Conservation (phyloP, 1,140 invertebrate genomes). For the Phortica variegata region DNA sequence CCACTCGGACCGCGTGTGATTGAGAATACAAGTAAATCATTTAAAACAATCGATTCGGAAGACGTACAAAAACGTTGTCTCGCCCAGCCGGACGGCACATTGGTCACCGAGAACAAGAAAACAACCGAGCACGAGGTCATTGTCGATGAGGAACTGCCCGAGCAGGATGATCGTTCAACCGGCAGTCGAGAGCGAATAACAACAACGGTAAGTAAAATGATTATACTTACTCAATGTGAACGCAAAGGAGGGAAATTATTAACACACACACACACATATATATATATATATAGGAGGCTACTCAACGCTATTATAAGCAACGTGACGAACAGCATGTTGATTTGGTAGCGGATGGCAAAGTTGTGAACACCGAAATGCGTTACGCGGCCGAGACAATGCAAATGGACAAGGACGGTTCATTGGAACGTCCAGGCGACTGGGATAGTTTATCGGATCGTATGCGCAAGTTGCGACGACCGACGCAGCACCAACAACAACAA, state of each 20-base stretch:
- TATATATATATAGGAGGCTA: constrained; percentile 40
- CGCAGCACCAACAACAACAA: constrained; percentile 56
- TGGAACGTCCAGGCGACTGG: constrained; percentile 69
- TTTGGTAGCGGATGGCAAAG: constrained; percentile 72
- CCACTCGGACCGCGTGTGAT: constrained; percentile 69
- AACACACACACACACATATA: not conserved
- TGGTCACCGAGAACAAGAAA: constrained; percentile 78
- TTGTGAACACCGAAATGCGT: constrained; percentile 73
- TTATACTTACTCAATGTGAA: not conserved
- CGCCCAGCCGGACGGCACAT: constrained; percentile 73
- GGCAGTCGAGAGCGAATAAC: constrained; percentile 17
- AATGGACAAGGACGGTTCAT: constrained; percentile 65
- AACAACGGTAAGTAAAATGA: not conserved
- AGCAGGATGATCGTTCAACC: constrained; percentile 58
- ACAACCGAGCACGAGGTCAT: constrained; percentile 83
- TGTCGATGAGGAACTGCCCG: constrained; percentile 72
- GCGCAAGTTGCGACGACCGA: constrained; percentile 65
- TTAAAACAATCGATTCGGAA: constrained; percentile 81
- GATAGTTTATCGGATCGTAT: constrained; percentile 74
- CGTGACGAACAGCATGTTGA: constrained; percentile 74
- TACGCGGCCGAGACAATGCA: constrained; percentile 77
- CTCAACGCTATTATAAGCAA: constrained; percentile 58
- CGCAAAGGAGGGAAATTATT: no score
- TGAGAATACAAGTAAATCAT: constrained; percentile 73
- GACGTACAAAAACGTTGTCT: constrained; percentile 69